Evolutionary conservation across 23 tunicate species (phyloP).

Genomic region (Phallusia fumigata): DNA sequence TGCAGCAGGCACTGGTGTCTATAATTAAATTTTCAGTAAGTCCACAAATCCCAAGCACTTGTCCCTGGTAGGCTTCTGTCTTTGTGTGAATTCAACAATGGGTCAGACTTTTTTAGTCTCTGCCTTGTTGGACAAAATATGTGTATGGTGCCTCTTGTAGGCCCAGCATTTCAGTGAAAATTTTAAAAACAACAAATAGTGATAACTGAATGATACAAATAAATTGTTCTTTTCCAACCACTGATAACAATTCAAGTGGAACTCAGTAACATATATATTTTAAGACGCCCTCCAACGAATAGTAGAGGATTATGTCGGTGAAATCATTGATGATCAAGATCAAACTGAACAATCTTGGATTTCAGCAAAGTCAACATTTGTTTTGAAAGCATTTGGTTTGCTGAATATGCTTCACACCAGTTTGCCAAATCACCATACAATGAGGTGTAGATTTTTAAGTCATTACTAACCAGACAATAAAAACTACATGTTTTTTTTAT

Average conservation of each 20-base stretch:
- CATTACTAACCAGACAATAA: not conserved
- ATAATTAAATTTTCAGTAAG: too few relatives aligned
- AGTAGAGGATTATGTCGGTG: conserved; percentile 48
- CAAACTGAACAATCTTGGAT: conserved; percentile 27
- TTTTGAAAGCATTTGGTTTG: conserved; percentile 24
- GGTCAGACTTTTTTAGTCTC: too few relatives aligned
- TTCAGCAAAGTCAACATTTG: conserved; percentile 9
- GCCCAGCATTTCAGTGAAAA: too few relatives aligned
- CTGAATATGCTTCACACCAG: conserved; percentile 34
- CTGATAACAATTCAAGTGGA: not conserved
- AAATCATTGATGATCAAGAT: not conserved
- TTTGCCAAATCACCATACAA: conserved; percentile 29
- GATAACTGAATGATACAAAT: not conserved
- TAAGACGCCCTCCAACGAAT: conserved; percentile 15
- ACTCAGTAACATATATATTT: not conserved
- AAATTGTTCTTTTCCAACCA: not conserved
- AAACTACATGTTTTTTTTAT: too few relatives aligned
- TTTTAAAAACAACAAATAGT: not conserved
- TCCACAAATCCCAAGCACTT: too few relatives aligned
- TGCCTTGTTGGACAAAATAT: too few relatives aligned
- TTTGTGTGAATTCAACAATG: too few relatives aligned
- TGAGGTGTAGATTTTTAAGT: conserved; percentile 16
- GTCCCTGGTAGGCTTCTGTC: too few relatives aligned
- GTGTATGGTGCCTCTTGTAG: too few relatives aligned
- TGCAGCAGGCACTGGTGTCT: too few relatives aligned